Conservation (phyloP, 1,140 invertebrate genomes). For the Steinernema feltiae region DNA sequence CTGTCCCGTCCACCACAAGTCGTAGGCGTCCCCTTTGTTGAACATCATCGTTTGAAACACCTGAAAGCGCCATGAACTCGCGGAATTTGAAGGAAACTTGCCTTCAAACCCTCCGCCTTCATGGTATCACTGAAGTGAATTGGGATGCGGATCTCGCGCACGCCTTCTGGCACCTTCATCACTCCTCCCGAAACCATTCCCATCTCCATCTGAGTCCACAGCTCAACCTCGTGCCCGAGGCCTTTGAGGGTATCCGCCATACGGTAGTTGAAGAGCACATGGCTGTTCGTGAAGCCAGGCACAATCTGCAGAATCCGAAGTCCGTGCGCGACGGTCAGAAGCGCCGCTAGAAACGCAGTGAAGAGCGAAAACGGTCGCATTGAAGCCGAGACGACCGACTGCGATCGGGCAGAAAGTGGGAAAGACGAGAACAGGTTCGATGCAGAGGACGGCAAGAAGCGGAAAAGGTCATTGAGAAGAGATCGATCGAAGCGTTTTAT, state of each 20-base stretch:
- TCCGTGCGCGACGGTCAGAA: not conserved
- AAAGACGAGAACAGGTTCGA: not conserved
- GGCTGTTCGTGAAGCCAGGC: conserved; percentile 56
- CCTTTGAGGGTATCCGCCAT: conserved; percentile 45
- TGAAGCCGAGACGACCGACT: not conserved
- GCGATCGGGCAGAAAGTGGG: not conserved
- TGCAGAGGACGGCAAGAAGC: not conserved
- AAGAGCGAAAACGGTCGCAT: conserved; percentile 59
- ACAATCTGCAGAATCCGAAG: conserved; percentile 54
- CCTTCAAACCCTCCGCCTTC: conserved; percentile 55
- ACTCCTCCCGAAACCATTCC: conserved; percentile 51
- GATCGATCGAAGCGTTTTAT: too few species aligned
- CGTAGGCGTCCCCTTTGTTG: conserved; percentile 50
- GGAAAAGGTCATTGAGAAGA: not conserved
- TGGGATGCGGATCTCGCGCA: conserved; percentile 46
- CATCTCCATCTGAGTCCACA: conserved; percentile 58
- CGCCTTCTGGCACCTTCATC: conserved; percentile 42
- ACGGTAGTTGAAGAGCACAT: conserved; percentile 57
- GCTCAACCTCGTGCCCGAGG: conserved; percentile 50
- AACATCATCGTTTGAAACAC: conserved; percentile 58
- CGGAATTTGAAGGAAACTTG: conserved; percentile 21
- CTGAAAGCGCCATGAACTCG: conserved; percentile 30
- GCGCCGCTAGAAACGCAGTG: not conserved
- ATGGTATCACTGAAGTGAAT: conserved; percentile 54
- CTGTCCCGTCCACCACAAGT: conserved; percentile 57